Evolutionary conservation across 37 sponge, comb jelly and placozoan species (phyloP), one percentile per base, ranked within the genome.

Genomic region (Oscarella lobularis): DNA sequence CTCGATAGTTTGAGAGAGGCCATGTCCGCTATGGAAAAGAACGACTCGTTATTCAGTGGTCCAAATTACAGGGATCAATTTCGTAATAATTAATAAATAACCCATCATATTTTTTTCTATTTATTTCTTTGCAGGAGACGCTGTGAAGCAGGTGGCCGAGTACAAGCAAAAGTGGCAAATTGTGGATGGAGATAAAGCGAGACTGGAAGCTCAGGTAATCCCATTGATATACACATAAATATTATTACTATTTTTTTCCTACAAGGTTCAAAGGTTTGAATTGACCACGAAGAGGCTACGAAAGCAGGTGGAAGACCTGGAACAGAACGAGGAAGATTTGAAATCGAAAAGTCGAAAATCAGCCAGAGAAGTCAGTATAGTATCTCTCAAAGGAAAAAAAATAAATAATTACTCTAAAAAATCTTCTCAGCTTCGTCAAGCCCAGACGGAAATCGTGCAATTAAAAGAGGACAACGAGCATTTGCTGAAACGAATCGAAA

Each of bases 301-400:
- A 48, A 9, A 48, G 60, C 60, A 48, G 60, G 60, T 48, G 9
- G 60, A 48, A 48, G 60, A 48, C 60, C 9, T 48, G 60, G 60
- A 48, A 48, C 9, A 48, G 60, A 9, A 48, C 9, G 60, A 48
- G 20, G 60, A 48, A 9, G 60, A 48, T 9, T 20, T 48, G 60
- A 48, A 48, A 48, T 27, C 60, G 14, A 48, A 48, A 20, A 48
- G 20, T 48, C 60, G 60, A 48, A 48, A 48, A 20, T 20, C 20
- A 9, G 20, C 9, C 20, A 9, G 60, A 48, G 60, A 48, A 20
- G 60, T 48, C 9, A 9, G 20, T 48, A n/a, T n/a, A n/a, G n/a
- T n/a, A n/a, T n/a, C n/a, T n/a, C n/a, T n/a, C n/a, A n/a, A n/a
- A n/a, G n/a, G n/a, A n/a, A n/a, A n/a, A n/a, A n/a, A n/a, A n/a